These are phyloP conservation scores for Orius laevigatus DNA, from an alignment of 1,140 invertebrate species.

Conservation along the genomic window DNA sequence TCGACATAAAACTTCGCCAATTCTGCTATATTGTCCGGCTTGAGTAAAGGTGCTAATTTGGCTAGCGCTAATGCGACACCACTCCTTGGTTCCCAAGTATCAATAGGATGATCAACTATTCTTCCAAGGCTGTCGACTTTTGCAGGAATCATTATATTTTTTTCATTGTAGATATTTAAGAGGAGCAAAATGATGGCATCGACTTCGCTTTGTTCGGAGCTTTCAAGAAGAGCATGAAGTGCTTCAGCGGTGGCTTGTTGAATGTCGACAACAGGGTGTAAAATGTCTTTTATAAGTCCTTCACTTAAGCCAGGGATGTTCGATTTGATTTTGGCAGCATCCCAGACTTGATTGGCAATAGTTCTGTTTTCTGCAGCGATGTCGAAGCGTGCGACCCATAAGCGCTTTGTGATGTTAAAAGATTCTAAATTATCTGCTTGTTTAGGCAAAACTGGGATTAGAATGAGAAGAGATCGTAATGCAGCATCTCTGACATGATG, in stretches of 20 bases:
- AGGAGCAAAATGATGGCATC: constrained; percentile 43
- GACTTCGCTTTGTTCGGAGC: constrained; percentile 26
- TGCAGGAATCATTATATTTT: constrained; percentile 62
- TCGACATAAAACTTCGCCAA: constrained; percentile 75
- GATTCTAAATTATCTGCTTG: constrained; percentile 40
- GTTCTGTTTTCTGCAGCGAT: constrained; percentile 45
- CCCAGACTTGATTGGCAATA: constrained; percentile 53
- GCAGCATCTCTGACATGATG: constrained; percentile 64
- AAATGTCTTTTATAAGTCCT: constrained; percentile 54
- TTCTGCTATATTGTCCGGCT: constrained; percentile 43
- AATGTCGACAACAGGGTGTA: constrained; percentile 60
- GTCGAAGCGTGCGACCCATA: constrained; percentile 68
- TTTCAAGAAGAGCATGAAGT: constrained; percentile 45
- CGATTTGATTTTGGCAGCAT: constrained; percentile 33
- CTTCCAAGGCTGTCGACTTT: constrained; percentile 84
- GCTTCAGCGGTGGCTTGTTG: constrained; percentile 62
- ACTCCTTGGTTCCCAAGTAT: constrained; percentile 73
- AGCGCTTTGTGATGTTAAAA: constrained; percentile 43
- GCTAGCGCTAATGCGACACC: constrained; percentile 71
- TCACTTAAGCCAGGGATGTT: constrained; percentile 38
- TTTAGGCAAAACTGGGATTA: constrained; percentile 44
- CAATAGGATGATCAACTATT: constrained; percentile 63
- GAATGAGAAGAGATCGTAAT: constrained; percentile 49
- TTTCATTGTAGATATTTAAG: constrained; percentile 59
- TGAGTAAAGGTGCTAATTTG: constrained; percentile 54